Evolutionary conservation across 2,797 vertebrate species (phyloP), one percentile per base, ranked within the genome.

Genomic region (Peromyscus aztecus): DNA sequence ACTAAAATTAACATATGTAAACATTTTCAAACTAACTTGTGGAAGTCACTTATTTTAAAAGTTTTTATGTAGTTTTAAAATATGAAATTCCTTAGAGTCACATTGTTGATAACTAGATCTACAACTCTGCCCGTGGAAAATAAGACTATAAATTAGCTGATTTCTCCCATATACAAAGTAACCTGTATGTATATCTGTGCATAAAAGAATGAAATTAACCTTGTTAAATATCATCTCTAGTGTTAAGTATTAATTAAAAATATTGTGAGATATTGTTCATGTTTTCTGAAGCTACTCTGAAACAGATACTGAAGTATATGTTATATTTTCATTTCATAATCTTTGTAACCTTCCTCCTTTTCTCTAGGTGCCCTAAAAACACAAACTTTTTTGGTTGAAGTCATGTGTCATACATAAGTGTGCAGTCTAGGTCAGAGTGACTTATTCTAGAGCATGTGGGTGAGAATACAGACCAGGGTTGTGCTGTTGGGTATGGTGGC

Each of bases 1-100:
- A 59, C 84, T 97, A 84, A 97, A 96, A 91, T 95, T 94, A 96
- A 91, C 87, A 80, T 90, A 84, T 55, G 63, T 19, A 93, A 34
- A 94, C 76, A 83, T 55, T 92, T 92, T 92, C 81, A 75, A 84
- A 94, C 63, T 83, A 94, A 88, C 76, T 96, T 71, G 13, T 27
- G 37, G 81, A 89, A 95, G 21, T 90, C 84, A 69, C 96, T 84
- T 95, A 19, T 91, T 91, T 80, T 93, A 67, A 61, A 80, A 94
- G 83, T 94, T 96, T 90, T 91, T 3, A 14, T 84, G 23, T 40
- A 75, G 71, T 46, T 81, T 94, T 94, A 46, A 34, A 89, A 90
- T 90, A 69, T 40, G 87, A 71, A 89, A 75, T 88, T 91, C 16
- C 63, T 52, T 91, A 49, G 90, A 46, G 61, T 95, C 49, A 73